Percentiles rank a stretch among this genome's conserved stretches.
phyloP scores from a whole-genome alignment of 1,140 invertebrate genomes.

The Diachasmimorpha longicaudata region DNA sequence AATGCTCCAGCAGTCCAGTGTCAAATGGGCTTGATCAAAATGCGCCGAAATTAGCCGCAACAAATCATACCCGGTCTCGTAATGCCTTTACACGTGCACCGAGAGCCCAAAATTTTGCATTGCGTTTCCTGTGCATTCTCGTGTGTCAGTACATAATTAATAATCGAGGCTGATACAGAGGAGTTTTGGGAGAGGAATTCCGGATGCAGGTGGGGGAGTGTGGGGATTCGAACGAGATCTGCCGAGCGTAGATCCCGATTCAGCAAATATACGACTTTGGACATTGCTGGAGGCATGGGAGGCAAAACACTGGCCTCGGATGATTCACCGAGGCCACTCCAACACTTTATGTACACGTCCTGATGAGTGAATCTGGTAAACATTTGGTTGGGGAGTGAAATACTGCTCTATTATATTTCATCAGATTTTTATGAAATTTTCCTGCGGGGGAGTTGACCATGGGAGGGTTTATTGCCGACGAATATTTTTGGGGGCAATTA shows the following conservation, averaged over 20 bases:
- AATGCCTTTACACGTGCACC: background rate
- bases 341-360: background rate
- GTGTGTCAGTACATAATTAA: background rate
- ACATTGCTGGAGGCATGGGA: background rate
- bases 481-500: no score
- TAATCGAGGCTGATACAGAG: background rate
- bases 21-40: conserved; percentile 15
- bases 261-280: background rate
- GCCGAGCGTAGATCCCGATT: background rate
- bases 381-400: background rate
- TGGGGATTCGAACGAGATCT: background rate
- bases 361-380: background rate
- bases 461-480: no score
- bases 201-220: background rate
- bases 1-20: background rate
- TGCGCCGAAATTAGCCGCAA: conserved; percentile 2
- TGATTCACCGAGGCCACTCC: background rate
- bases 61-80: background rate
- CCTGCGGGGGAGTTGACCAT: no score
- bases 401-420: background rate
- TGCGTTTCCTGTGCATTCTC: background rate
- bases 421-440: background rate
- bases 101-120: background rate
- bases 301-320: background rate
- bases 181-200: background rate